Evolutionary conservation across 2,113 vertebrate genomes (phyloP), one percentile per base, ranked within the genome.

Genomic region (Gallinago jamesoni): DNA sequence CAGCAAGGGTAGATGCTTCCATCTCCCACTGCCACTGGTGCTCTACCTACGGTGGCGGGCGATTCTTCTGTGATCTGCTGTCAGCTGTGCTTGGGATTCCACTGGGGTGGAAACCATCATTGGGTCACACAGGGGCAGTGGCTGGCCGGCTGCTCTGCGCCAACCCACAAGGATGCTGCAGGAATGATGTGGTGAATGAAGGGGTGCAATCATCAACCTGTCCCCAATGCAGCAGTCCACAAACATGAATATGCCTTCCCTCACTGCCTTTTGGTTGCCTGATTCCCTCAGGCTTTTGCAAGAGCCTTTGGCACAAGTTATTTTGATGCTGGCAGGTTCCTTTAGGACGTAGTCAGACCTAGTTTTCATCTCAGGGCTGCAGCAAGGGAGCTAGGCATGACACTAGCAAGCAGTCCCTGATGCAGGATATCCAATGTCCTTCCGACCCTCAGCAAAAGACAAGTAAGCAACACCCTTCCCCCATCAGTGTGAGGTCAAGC

Each of bases 51-150:
- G 4, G 31, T 39, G n/a, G 31, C 4, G 24, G 33, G 53, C 1
- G 3, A 56, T 85, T 55, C 3, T 8, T 18, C 52, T 43, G 63
- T 6, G 7, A 70, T 56, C 12, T 0, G 0, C 67, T 76, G 0
- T 14, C 3, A 16, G 47, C 47, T 21, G 27, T 2, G 9, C 19
- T 2, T 45, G 21, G 43, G 59, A 31, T 28, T 84, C 30, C 1
- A 0, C 33, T 66, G 56, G 52, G 30, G 20, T 66, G 28, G 25
- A 75, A 66, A 43, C 24, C 14, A 63, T 16, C 3, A 6, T 5
- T 11, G 10, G 7, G 41, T n/a, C 4, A 5, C 15, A 35, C 28
- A 60, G 10, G 23, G 35, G 19, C 59, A 77, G 69, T 8, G 6
- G 33, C 47, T 14, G 22, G 30, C 20, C 1, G 4, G 64, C 25